Evolutionary conservation across 1,140 invertebrate species (phyloP), one percentile per base, ranked within the genome.

Genomic region (Palaemon carinicauda): DNA sequence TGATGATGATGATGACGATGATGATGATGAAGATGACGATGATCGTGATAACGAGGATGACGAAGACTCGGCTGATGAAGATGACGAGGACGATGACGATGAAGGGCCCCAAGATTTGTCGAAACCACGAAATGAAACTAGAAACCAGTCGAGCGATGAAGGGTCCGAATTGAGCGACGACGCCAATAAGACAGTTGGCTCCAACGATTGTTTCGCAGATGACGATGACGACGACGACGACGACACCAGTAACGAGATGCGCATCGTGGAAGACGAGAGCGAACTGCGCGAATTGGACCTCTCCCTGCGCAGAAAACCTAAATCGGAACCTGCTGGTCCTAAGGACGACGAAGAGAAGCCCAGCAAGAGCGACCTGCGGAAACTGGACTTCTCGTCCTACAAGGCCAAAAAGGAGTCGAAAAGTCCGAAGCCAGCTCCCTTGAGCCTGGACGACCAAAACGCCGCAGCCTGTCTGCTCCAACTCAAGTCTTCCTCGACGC

Each of bases 211-310:
- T 56, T 86, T 86, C 27, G 84, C 84, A 27, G 84, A 86, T 51
- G 81, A 82, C 24, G 84, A 86, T 52, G 84, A 86, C 51, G 84
- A 79, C n/a, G 84, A 86, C 33, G 84, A 86, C 21, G 81, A 82
- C 52, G 84, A 86, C 29, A 86, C 84, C 9, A 86, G 84, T 60
- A 86, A 86, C 77, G 84, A 86, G 60, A 86, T 86, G 84, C 84
- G 84, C 12, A 86, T 86, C 53, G 77, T 86, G 7, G 84, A 86
- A 31, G 84, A 86, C 65, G 84, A 86, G 50, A 80, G 84, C 27
- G 84, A 86, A 27, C 77, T 86, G 65, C 75, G 84, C 0, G 84
- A 86, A 51, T 77, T 86, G 12, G 84, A 86, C 50, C 84, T 86
- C 24, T 86, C 84, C 1, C 60, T 86, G 65, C 84, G 77, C 9